Evolutionary conservation across 2,113 vertebrate species (phyloP), one percentile per base, ranked within the genome.

Genomic region (Raphicerus campestris): DNA sequence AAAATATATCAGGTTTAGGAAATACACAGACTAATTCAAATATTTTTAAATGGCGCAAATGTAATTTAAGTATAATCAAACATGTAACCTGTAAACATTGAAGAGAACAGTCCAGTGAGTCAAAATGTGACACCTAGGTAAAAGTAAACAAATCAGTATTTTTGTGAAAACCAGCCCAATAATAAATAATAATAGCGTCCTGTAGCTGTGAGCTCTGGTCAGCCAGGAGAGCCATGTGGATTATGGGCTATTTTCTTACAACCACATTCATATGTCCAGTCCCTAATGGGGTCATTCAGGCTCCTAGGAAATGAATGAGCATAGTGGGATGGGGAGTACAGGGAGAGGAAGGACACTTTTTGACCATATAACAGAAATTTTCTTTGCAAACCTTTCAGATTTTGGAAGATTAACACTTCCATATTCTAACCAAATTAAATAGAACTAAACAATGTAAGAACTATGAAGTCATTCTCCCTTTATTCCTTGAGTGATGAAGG

Each of bases 1-100:
- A 73, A 94, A 56, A 53, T 73, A 77, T 90, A 58, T 63, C 28
- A 96, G 6, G 4, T 83, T 90, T 90, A 90, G 19, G 63, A 60
- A 91, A 4, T 63, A 51, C 16, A 82, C n/a, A 92, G 63, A 39
- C 7, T 77, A 82, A 61, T n/a, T 53, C 58, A 30, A 19, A 55
- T 53, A 49, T 94, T 60, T 55, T 96, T 84, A 47, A 90, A 78
- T 49, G 10, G 8, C 19, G 7, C 4, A 17, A 35, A 73, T 55
- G 28, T 58, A 77, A 94, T 85, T 88, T 94, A 80, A 56, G 80
- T 35, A 61, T 7, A 93, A 5, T 53, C 2, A 9, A 53, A 83
- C 61, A 24, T 77, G 5, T 55, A 56, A 49, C 14, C 70, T 75
- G 22, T 42, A 75, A 75, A 56, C 80, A 89, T 24, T 42, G 14